These are phyloP conservation scores for Spodoptera litura DNA, from an alignment of 1,140 invertebrate species.

Conservation along the genomic window DNA sequence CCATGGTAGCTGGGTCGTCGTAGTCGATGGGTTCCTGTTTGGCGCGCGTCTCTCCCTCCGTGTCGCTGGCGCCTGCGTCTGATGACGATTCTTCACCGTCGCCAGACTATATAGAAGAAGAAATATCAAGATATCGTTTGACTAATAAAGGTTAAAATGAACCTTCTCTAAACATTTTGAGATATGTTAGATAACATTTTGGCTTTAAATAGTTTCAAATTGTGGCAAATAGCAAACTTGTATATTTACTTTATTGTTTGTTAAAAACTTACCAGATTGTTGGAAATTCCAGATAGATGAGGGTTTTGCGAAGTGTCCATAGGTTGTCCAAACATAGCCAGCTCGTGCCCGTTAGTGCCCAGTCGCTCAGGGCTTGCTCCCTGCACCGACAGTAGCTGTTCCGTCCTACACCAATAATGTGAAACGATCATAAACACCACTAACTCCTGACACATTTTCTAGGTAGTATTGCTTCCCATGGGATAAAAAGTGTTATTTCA, in stretches of 20 bases:
- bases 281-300: slow-evolving; percentile 73
- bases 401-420: slow-evolving; percentile 75
- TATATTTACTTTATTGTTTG: background rate
- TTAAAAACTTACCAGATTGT: slow-evolving; percentile 74
- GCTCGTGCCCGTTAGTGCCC: slow-evolving; percentile 86
- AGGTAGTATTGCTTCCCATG: no score
- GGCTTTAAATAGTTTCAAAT: no score
- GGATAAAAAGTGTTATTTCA: no score
- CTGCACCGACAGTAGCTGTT: slow-evolving; percentile 74
- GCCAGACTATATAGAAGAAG: slow-evolving; percentile 57
- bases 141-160: background rate
- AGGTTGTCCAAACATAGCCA: slow-evolving; percentile 91
- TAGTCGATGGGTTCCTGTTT: slow-evolving; percentile 89
- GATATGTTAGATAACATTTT: no score
- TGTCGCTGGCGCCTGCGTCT: slow-evolving; percentile 89
- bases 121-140: background rate
- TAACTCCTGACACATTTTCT: background rate
- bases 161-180: background rate
- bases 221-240: no score
- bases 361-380: slow-evolving; percentile 79
- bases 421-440: slow-evolving; percentile 48
- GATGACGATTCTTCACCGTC: slow-evolving; percentile 92
- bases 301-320: slow-evolving; percentile 88
- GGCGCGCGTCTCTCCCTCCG: slow-evolving; percentile 86
- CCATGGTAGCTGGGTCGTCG: slow-evolving; percentile 89